These are phyloP conservation scores for Atherinosoma microstoma DNA, from an alignment of 2,797 vertebrate species.

Conservation along the genomic window DNA sequence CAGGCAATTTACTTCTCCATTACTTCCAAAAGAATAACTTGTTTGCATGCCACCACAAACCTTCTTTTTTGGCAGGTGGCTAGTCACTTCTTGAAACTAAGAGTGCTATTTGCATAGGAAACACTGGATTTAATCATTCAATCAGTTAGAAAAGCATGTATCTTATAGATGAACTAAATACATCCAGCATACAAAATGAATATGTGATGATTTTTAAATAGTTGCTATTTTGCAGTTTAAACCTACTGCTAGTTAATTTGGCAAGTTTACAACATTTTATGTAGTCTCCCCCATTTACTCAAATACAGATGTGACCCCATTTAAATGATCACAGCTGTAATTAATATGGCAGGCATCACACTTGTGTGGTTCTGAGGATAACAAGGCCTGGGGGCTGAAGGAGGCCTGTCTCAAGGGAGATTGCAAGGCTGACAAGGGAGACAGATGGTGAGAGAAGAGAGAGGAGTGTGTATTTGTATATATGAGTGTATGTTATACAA, in stretches of 20 bases:
- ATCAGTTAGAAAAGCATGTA: neutral
- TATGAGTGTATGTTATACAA: neutral
- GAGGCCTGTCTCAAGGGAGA: conserved; percentile 6
- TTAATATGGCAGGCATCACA: conserved; percentile 26
- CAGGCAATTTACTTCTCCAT: conserved; percentile 2
- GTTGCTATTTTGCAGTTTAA: neutral
- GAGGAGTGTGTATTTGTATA: neutral
- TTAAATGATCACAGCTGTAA: conserved; percentile 19
- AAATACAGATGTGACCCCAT: conserved; percentile 50
- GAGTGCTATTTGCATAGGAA: neutral
- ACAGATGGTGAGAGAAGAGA: conserved; percentile 12
- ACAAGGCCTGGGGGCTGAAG: conserved; percentile 47
- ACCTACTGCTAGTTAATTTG: neutral
- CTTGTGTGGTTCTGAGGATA: conserved; percentile 33
- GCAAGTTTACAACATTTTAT: neutral
- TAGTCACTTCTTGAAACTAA: neutral
- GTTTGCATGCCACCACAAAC: neutral
- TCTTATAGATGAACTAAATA: neutral
- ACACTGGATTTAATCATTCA: neutral
- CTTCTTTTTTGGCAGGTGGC: neutral
- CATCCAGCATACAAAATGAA: neutral
- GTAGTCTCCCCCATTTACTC: conserved; percentile 18
- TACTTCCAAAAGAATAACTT: neutral
- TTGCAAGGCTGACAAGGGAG: neutral
- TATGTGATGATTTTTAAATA: neutral